Evolutionary conservation across 2,888 invertebrate species (phyloP), one percentile per base, ranked within the genome.

Genomic region (Pachymerium ferrugineum): DNA sequence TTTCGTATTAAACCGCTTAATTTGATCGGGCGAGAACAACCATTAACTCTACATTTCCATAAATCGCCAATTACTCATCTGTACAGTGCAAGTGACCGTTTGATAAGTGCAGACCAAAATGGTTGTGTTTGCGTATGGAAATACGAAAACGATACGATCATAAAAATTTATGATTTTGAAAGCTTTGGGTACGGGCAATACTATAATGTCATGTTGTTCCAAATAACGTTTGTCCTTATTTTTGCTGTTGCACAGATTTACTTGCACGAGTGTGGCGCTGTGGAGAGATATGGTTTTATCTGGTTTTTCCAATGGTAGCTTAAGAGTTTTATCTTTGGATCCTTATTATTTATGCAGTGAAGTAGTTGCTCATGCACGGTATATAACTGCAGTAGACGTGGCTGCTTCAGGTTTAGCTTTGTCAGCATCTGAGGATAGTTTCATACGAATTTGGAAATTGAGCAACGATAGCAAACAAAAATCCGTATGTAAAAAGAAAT

Each of bases 401-500:
- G 69, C 69, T 33, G n/a, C n/a, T 8, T 8, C 69, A 16, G 69
- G 69, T 12, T 29, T 69, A 10, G 30, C 33, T 30, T 31, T 69
- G n/a, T 14, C 69, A 19, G 69, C 33, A 31, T 69, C 69, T 12
- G 69, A 69, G 30, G 69, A 69, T 16, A 33, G 69, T 69, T 69
- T 69, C 16, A 12, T 69, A 29, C 3, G 69, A 31, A 8, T 69
- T 31, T 69, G 69, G 69, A 25, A 69, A 12, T 33, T 69, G 16
- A 62, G 10, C n/a, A 69, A 69, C 12, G 69, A 69, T 8, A 30
- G 31, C 10, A 33, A 69, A 30, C 16, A 14, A 3, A 16, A 6
- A 31, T 31, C 31, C 0, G 69, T 69, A n/a, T 29, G 69, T 31
- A 16, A 30, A 19, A 19, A 2, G n/a, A 19, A 16, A 29, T 16